Evolutionary conservation across 2,113 vertebrate genomes (phyloP).

Genomic region (Phyllostomus hastatus): DNA sequence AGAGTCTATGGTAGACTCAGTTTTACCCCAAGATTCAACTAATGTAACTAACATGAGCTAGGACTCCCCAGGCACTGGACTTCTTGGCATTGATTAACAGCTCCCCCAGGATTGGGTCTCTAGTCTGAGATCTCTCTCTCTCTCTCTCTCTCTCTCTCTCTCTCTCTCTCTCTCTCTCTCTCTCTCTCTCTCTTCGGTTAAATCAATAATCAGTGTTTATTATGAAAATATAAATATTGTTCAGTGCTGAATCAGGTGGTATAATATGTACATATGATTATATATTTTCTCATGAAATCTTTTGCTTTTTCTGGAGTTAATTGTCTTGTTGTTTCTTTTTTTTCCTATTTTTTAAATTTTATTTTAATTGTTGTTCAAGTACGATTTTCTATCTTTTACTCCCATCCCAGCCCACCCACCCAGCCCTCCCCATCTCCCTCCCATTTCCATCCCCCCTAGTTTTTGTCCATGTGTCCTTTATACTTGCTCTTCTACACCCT

Average conservation of each 20-base stretch:
- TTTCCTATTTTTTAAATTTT: no score
- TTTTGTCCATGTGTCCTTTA: no score
- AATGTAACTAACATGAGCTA: slow-evolving; percentile 1
- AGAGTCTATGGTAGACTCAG: background rate
- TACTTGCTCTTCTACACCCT: no score
- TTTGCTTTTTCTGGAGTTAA: background rate
- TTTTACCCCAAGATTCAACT: background rate
- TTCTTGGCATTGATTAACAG: background rate
- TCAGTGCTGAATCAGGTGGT: background rate
- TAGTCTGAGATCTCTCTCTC: background rate
- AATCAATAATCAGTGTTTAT: background rate
- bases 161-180: no score
- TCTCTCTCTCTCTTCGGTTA: background rate
- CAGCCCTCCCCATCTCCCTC: no score
- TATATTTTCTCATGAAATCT: background rate
- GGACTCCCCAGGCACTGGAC: background rate
- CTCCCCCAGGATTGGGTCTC: background rate
- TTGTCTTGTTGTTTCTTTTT: background rate
- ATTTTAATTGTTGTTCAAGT: no score
- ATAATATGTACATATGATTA: background rate
- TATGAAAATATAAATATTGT: background rate
- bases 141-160: no score
- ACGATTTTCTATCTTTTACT: no score
- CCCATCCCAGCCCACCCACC: no score
- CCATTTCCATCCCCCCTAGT: no score